Conservation (phyloP, 2,797 vertebrate species). For the Crocidura indochinensis region DNA sequence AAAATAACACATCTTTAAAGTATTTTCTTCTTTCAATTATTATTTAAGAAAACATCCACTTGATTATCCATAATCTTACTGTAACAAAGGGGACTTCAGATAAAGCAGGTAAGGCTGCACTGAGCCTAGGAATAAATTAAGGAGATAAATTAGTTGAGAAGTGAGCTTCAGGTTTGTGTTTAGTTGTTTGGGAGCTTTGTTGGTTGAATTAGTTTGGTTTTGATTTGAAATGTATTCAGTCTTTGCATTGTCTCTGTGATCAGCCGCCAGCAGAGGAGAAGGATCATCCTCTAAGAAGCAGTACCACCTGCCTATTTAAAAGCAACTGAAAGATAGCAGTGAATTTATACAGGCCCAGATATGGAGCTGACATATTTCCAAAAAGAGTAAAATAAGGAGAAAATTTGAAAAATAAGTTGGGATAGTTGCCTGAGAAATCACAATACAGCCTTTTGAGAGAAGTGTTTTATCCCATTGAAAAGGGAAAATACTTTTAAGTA, state of each 20-base stretch:
- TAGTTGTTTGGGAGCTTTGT: too few relatives aligned
- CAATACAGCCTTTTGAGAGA: not conserved
- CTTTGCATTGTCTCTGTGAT: conserved; percentile 19
- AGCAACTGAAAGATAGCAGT: not conserved
- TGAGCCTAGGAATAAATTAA: not conserved
- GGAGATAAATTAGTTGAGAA: conserved; percentile 21
- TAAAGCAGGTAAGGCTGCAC: not conserved
- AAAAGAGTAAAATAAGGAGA: not conserved
- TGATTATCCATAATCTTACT: conserved; percentile 31
- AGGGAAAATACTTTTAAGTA: not conserved
- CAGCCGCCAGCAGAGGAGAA: not conserved
- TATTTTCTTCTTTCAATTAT: too few relatives aligned
- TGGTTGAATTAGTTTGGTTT: not conserved
- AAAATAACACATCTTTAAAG: too few relatives aligned
- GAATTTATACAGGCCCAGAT: not conserved
- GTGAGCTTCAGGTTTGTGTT: conserved; percentile 7
- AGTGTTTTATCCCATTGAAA: conserved; percentile 3
- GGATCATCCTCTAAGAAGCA: not conserved
- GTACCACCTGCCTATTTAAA: not conserved
- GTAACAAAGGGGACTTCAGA: conserved; percentile 26
- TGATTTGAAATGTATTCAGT: conserved; percentile 53
- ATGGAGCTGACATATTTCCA: not conserved
- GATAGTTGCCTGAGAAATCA: not conserved
- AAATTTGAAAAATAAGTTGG: not conserved
- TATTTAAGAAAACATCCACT: not conserved